phyloP scores from a whole-genome alignment of 2,888 invertebrate genomes.

The Megalurothrips usitatus region DNA sequence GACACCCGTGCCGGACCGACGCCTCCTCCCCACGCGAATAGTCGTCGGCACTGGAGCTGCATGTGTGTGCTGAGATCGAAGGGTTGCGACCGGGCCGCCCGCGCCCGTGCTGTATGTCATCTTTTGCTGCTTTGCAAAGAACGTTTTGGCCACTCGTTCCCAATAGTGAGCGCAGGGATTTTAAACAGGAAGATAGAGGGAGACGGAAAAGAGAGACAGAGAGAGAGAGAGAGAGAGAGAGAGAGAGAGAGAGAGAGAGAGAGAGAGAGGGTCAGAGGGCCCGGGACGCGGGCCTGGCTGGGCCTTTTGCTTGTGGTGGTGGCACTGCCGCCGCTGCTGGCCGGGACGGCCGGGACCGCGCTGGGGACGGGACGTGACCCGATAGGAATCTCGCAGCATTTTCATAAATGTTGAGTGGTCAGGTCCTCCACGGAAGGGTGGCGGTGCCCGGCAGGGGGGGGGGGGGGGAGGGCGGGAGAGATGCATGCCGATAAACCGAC shows the following conservation, averaged over 20 bases:
- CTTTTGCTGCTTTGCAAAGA: too few relatives aligned
- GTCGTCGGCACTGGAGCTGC: too few relatives aligned
- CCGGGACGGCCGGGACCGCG: not conserved
- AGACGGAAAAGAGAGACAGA: not conserved
- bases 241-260: too few relatives aligned
- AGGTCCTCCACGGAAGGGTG: slow-evolving; percentile 25
- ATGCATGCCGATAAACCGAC: slow-evolving; percentile 6
- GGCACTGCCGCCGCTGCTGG: not conserved
- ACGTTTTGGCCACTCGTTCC: too few relatives aligned
- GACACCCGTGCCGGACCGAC: too few relatives aligned
- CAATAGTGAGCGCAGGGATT: not conserved
- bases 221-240: too few relatives aligned
- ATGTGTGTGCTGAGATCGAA: too few relatives aligned
- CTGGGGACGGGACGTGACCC: not conserved
- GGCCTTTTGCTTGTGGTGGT: not conserved
- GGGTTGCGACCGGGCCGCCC: too few relatives aligned
- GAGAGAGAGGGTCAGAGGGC: too few relatives aligned
- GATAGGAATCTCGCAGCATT: slow-evolving; percentile 22
- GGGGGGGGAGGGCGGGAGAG: not conserved
- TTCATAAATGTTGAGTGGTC: slow-evolving; percentile 26
- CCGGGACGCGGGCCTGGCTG: too few relatives aligned
- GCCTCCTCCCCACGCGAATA: too few relatives aligned
- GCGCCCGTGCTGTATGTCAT: too few relatives aligned
- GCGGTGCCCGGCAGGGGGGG: not conserved
- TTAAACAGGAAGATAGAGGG: not conserved